Evolutionary conservation across 1,140 invertebrate genomes (phyloP).

Genomic region (Magallana gigas): DNA sequence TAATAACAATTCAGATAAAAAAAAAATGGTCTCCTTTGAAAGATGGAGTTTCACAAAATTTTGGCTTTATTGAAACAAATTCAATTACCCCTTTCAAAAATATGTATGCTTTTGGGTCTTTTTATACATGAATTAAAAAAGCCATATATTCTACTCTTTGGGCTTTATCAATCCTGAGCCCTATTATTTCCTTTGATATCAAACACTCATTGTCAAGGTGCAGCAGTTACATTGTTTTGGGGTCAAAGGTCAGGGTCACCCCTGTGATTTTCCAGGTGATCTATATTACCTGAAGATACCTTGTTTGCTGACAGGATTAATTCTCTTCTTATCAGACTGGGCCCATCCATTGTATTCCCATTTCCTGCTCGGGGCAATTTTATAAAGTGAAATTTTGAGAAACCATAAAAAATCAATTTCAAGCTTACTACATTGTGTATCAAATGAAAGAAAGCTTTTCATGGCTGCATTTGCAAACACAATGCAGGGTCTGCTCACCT

Average conservation of each 20-base stretch:
- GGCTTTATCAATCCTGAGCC: background rate
- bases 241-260: background rate
- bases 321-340: background rate
- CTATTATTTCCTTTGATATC: conserved; percentile 8
- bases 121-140: background rate
- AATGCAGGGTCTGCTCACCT: background rate
- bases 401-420: background rate
- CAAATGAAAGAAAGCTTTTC: background rate
- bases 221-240: background rate
- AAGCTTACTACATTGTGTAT: background rate
- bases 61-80: background rate
- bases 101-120: background rate
- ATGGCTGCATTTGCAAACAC: background rate
- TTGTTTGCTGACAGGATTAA: background rate
- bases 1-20: background rate
- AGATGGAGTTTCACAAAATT: background rate
- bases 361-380: background rate
- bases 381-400: background rate
- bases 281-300: background rate
- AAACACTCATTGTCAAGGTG: background rate
- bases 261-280: background rate
- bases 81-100: too few species aligned
- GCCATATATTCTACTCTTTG: too few species aligned
- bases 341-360: background rate
- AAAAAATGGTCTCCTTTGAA: background rate